Conservation (phyloP, 1,140 invertebrate genomes). For the Tyrophagus putrescentiae region DNA sequence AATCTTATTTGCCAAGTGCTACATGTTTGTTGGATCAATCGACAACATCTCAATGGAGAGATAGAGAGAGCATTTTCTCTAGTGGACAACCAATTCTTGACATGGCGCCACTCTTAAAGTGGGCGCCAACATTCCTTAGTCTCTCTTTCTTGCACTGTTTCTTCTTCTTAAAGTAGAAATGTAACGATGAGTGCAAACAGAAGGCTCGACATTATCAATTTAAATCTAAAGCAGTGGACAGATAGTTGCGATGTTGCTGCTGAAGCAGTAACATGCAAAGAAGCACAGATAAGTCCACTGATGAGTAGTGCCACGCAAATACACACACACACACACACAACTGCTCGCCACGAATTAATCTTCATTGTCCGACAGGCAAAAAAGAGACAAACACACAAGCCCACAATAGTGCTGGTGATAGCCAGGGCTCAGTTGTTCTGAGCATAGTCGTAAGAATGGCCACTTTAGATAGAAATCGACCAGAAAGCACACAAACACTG, state of each 20-base stretch:
- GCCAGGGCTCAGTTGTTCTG: too few species aligned
- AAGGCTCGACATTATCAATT: constrained; percentile 9
- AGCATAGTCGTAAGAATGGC: too few species aligned
- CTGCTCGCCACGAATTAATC: too few species aligned
- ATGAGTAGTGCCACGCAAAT: too few species aligned
- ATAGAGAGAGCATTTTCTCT: constrained; percentile 4
- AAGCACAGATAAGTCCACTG: too few species aligned
- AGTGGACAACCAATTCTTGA: neutral
- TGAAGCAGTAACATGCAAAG: too few species aligned
- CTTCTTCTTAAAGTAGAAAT: too few species aligned
- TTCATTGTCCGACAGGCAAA: too few species aligned
- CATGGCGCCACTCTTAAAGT: neutral
- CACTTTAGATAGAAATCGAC: constrained; percentile 10
- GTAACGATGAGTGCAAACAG: too few species aligned
- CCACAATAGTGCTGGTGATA: neutral
- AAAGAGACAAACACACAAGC: neutral
- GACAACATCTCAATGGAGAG: neutral
- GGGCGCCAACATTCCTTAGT: too few species aligned
- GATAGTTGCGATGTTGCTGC: neutral
- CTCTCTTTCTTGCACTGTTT: too few species aligned
- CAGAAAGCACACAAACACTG: neutral
- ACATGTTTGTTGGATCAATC: neutral
- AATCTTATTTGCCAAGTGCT: neutral
- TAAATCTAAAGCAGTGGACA: constrained; percentile 1
- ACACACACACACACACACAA: too few species aligned